Base-by-base conservation (phyloP, 2,113 vertebrate genomes). In the Cricetomys ansorgei region DNA sequence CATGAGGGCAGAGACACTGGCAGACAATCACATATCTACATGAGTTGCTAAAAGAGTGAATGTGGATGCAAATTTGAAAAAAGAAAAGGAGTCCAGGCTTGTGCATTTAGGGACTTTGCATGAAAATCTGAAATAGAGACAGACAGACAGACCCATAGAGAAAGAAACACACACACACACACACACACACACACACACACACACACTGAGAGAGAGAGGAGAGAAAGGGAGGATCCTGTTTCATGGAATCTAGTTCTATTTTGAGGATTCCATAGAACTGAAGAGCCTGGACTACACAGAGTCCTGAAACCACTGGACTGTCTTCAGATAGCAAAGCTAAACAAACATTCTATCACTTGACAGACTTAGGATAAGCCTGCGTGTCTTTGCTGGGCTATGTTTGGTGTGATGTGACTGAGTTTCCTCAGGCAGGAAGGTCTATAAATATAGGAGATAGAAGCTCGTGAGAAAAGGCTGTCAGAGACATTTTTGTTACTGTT, bases 391-490 rank as follows among this genome's bases (percentile, higher is more conserved):
- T 92, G 97, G 97, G 97, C 96, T 95, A 90, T 97, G 97, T 98
- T 98, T 97, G 96, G 95, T 97, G 94, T 97, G 97, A 96, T 96
- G 91, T 98, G 98, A 98, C 97, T 97, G 95, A 97, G 92, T 97
- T 98, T 98, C 97, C 97, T 98, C 97, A 98, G 96, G 98, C 95
- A 97, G 98, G 98, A 97, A 98, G 93, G 96, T 98, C 98, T 98
- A 98, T 97, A 96, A 97, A 96, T 96, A 94, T 97, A 98, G 97
- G 97, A 98, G 98, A 97, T 93, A 94, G 98, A 98, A 98, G 96
- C 98, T 98, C 98, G 98, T 98, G 99, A 98, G 99, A 99, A 99
- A 99, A 98, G 98, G 97, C 96, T 97, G 98, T 98, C 89, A 84
- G 94, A 98, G 98, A 98, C 97, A 17, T 98, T 98, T 95, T 94